Evolutionary conservation across 2,888 invertebrate genomes (phyloP).

Genomic region (Nasonovia ribisnigri): DNA sequence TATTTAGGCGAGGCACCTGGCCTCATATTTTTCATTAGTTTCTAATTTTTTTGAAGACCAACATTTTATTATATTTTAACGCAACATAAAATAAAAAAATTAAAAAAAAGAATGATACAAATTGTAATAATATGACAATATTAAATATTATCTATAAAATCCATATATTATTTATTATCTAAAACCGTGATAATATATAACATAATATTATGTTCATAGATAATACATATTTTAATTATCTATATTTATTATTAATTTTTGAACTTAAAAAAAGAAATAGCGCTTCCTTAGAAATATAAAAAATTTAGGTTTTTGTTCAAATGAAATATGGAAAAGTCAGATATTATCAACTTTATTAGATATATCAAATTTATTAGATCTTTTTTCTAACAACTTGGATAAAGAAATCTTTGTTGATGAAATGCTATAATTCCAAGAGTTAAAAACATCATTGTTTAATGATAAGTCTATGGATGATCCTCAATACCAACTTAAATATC

Average conservation of each 20-base stretch:
- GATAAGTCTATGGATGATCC: background rate
- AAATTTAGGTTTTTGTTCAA: constrained; percentile 6
- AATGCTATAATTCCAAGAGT: background rate
- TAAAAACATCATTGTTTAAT: constrained; percentile 3
- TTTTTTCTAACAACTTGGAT: constrained; percentile 9
- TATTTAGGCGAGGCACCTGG: too few relatives aligned
- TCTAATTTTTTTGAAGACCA: too few relatives aligned
- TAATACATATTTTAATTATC: too few relatives aligned
- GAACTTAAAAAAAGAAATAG: constrained; percentile 5
- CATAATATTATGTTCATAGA: too few relatives aligned
- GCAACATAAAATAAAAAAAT: too few relatives aligned
- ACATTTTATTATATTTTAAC: too few relatives aligned
- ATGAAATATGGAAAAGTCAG: background rate
- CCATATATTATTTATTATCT: too few relatives aligned
- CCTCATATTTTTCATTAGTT: too few relatives aligned
- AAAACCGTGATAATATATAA: too few relatives aligned
- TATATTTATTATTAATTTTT: constrained; percentile 2
- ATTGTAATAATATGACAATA: too few relatives aligned
- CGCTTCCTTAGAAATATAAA: background rate
- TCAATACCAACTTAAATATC: constrained; percentile 16
- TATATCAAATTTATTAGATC: background rate
- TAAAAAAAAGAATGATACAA: too few relatives aligned
- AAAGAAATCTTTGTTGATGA: background rate
- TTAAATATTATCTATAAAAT: too few relatives aligned
- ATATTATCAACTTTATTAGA: constrained; percentile 16